Percentiles rank a stretch among this genome's conserved stretches.
Evolutionary conservation across 2,888 invertebrate genomes (phyloP).

Genomic region (Zele albiditarsus): DNA sequence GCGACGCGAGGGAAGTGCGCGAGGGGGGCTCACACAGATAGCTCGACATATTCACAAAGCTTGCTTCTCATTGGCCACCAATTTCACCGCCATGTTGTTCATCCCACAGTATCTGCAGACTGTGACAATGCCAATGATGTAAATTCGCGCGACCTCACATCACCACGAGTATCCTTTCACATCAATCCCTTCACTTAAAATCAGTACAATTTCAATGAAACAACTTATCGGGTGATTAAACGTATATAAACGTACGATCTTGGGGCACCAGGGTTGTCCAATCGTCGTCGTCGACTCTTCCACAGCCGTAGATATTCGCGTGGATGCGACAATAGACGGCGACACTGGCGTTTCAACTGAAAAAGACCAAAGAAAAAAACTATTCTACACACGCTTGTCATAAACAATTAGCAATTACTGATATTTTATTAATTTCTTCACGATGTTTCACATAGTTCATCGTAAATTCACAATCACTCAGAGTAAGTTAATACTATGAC

Average conservation of each 20-base stretch:
- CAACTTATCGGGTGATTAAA: background rate
- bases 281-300: constrained; percentile 34
- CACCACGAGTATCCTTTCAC: background rate
- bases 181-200: background rate
- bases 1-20: constrained; percentile 77
- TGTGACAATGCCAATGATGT: background rate
- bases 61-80: constrained; percentile 82
- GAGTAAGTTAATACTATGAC: background rate
- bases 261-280: constrained; percentile 25
- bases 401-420: background rate
- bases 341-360: constrained; percentile 56
- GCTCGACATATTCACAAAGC: constrained; percentile 72
- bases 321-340: constrained; percentile 66
- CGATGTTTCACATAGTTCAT: background rate
- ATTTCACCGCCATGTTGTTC: constrained; percentile 80
- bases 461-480: background rate
- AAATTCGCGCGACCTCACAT: background rate
- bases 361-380: constrained; percentile 53
- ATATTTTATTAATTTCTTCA: background rate
- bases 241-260: background rate
- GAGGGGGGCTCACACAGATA: constrained; percentile 78
- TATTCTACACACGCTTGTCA: constrained; percentile 62
- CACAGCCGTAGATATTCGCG: constrained; percentile 48
- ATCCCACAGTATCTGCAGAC: constrained; percentile 7
- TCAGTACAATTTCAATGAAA: background rate